A percentile compares a stretch with the other conserved stretches of the same genome.
phyloP scores from a whole-genome alignment of 2,113 vertebrate species.

The Brachypodius melanocephalos region DNA sequence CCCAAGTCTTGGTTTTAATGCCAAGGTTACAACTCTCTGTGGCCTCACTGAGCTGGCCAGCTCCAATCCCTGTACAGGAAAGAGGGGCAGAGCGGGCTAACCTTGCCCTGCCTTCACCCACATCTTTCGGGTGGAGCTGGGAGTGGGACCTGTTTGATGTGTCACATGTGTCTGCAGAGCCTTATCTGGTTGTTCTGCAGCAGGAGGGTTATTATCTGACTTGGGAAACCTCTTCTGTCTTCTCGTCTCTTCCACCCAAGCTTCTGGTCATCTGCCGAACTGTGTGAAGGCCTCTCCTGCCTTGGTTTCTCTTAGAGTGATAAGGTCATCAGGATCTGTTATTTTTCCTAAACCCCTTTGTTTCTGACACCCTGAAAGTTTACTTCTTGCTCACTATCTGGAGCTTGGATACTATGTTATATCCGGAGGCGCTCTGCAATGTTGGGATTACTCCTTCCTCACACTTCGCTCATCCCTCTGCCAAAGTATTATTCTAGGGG shows the following conservation, averaged over 20 bases:
- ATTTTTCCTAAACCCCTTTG: neutral
- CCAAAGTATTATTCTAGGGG: neutral
- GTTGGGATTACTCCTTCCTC: neutral
- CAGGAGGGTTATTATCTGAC: neutral
- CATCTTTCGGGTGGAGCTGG: neutral
- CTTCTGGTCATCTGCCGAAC: rapidly evolving
- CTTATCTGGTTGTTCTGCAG: neutral
- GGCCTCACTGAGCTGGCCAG: rapidly evolving
- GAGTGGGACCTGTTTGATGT: neutral
- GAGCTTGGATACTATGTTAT: neutral
- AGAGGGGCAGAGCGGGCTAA: neutral
- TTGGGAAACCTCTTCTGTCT: neutral
- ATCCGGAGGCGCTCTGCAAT: rapidly evolving
- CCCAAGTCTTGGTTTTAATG: neutral
- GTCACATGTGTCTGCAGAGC: neutral
- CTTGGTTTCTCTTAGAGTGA: neutral
- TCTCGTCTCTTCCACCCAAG: neutral
- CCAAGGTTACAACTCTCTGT: neutral
- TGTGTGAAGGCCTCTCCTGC: neutral
- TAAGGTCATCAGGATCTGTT: neutral
- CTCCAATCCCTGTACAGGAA: neutral
- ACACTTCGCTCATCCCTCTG: neutral
- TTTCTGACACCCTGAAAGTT: neutral
- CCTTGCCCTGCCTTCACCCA: neutral
- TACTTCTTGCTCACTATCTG: neutral